A percentile compares a stretch with the other conserved stretches of the same genome.
These are phyloP conservation scores for Halisarca cf. caerulea DNA, from an alignment of 37 sponge, comb jelly and placozoan genomes.

Conservation along the genomic window DNA sequence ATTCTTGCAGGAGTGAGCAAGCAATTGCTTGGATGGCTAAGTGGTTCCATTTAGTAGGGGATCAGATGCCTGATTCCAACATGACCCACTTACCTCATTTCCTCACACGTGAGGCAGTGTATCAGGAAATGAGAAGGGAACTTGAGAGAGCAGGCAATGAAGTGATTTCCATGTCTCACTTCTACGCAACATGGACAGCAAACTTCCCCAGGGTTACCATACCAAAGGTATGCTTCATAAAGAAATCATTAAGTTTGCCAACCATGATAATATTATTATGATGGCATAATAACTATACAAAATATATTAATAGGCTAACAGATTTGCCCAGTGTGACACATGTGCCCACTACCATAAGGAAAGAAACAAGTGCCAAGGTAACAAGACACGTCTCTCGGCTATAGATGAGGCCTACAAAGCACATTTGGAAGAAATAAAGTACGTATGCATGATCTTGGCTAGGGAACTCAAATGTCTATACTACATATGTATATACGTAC, in stretches of 20 bases:
- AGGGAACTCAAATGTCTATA: no score
- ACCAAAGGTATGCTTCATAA: slow-evolving; percentile 39
- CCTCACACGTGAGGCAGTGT: slow-evolving; percentile 4
- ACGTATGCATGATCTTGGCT: no score
- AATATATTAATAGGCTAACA: slow-evolving; percentile 25
- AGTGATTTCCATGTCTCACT: slow-evolving; percentile 5
- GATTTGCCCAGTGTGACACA: slow-evolving; percentile 50
- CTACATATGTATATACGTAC: no score
- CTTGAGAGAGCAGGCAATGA: not conserved
- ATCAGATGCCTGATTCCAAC: slow-evolving; percentile 8
- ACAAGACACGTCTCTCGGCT: not conserved
- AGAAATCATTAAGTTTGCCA: no score
- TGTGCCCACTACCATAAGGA: slow-evolving; percentile 32
- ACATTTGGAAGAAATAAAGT: not conserved
- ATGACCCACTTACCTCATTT: slow-evolving; percentile 12
- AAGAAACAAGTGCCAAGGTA: not conserved
- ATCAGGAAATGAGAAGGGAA: not conserved
- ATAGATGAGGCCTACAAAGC: not conserved
- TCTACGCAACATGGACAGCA: not conserved
- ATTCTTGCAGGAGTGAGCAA: slow-evolving; percentile 1
- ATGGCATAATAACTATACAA: no score
- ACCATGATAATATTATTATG: not conserved
- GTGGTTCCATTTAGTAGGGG: slow-evolving; percentile 14
- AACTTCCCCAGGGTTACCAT: slow-evolving; percentile 27
- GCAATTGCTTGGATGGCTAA: slow-evolving; percentile 40